Evolutionary conservation across 1,140 invertebrate genomes (phyloP), one percentile per base, ranked within the genome.

Genomic region (Helicoverpa zea): DNA sequence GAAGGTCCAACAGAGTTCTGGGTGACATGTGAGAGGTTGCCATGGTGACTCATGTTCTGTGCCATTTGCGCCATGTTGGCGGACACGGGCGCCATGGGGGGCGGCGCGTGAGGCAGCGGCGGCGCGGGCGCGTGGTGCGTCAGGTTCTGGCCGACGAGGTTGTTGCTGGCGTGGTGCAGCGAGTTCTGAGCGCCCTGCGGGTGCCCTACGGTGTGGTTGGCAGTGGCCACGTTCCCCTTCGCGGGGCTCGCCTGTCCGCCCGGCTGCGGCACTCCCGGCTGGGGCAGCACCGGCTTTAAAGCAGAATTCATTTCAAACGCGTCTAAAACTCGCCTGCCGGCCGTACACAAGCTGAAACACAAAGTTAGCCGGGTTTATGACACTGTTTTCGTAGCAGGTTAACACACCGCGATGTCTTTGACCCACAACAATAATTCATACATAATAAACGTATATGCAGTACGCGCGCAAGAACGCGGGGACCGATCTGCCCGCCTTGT

Each of bases 251-350:
- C 79, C 83, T 94, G 93, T 72, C 91, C 91, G 76, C 89, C 90
- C 70, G 93, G 88, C 87, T 95, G 94, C 79, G 94, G 93, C 72
- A 92, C 93, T 79, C 92, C 94, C 79, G 94, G 89, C 86, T 95
- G 90, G 80, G 95, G 88, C 83, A 96, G 85, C 83, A 94, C 95
- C 84, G 95, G 95, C 91, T 96, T 96, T 90, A 96, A 88, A 88
- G 95, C 94, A 89, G 95, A 95, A 94, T 95, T 96, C 95, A 96
- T 96, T 86, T 92, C 88, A 90, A 85, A 86, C 87, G 86, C 82
- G 64, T 83, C 83, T 84, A 83, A 87, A 84, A 64, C 61, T 83
- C 61, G 80, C 80, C 84, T 85, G 83, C 81, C 81, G 82, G 84
- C 79, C 82, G 84, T 73, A 80, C 83, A 81, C 83, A 82, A 91